Evolutionary conservation across 2,888 invertebrate genomes (phyloP).

Genomic region (Synergus itoensis): DNA sequence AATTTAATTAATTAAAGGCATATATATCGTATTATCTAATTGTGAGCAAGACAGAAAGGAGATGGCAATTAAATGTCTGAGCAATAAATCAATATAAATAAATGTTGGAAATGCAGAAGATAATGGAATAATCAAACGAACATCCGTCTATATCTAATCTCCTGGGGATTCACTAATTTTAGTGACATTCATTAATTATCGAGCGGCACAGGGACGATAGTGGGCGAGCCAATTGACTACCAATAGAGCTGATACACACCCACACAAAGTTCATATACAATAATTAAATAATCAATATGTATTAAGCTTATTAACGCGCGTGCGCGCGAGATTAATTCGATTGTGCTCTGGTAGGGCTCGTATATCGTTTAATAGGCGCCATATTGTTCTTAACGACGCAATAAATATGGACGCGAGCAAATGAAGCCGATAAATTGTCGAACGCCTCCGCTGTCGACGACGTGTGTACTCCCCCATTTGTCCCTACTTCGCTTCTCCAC

Average conservation of each 20-base stretch:
- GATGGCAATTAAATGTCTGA: neutral
- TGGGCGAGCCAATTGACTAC: slow-evolving; percentile 65
- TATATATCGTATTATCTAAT: slow-evolving; percentile 2
- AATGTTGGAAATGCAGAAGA: slow-evolving; percentile 19
- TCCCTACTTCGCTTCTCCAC: neutral
- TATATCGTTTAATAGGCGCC: slow-evolving; percentile 74
- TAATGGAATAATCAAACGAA: slow-evolving; percentile 26
- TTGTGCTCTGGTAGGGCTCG: slow-evolving; percentile 63
- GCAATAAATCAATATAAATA: slow-evolving; percentile 30
- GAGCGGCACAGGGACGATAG: slow-evolving; percentile 53
- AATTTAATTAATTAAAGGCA: neutral
- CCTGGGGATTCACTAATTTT: slow-evolving; percentile 24
- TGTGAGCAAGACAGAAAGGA: neutral
- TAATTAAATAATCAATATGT: slow-evolving; percentile 77
- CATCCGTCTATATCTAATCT: slow-evolving; percentile 30
- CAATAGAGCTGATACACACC: slow-evolving; percentile 62
- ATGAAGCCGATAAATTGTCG: slow-evolving; percentile 76
- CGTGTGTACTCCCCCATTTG: slow-evolving; percentile 44
- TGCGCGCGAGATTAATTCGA: slow-evolving; percentile 68
- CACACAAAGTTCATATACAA: slow-evolving; percentile 71
- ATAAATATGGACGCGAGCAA: slow-evolving; percentile 75
- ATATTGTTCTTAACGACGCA: slow-evolving; percentile 75
- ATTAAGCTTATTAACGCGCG: slow-evolving; percentile 71
- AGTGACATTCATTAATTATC: slow-evolving; percentile 53
- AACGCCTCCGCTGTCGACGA: slow-evolving; percentile 73